Evolutionary conservation across 1,140 invertebrate species (phyloP), one percentile per base, ranked within the genome.

Genomic region (Drosophila teissieri): DNA sequence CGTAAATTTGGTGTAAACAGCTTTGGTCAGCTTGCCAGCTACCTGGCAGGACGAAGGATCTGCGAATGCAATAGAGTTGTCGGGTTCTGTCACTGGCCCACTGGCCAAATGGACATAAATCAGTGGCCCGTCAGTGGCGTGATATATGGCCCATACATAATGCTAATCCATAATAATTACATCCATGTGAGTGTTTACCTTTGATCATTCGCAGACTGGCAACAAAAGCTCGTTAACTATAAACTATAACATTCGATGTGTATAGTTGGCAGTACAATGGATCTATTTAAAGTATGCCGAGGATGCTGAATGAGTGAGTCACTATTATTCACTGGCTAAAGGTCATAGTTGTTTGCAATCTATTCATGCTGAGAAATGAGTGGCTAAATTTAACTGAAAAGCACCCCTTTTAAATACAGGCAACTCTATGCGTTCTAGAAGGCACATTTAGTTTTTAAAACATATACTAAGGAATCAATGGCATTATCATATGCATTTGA

Each of bases 1-100:
- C 82, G 81, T 86, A 74, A 65, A 78, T 86, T 85, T 56, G 54
- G 42, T 85, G 82, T 85, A 85, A 85, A 85, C 78, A 86, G 82
- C 68, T 77, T 78, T 78, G 81, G 81, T 85, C 81, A 80, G 68
- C 65, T 44, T 68, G 40, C 1, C 19, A 19, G 39, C 54, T 52
- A 31, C 61, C 37, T 31, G 51, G 22, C 19, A 14, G 11, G 14
- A 6, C 7, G 27, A 7, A 31, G 27, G 8, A 31, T 8, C 27
- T 8, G 0, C 6, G 27, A 31, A 8, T 11, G 49, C 11, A 73
- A 83, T 83, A 42, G 56, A 83, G 75, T 75, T 75, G 75, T 83
- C 72, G 54, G 49, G n/a, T n/a, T n/a, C n/a, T n/a, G n/a, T n/a
- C n/a, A n/a, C n/a, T 45, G 39, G 19, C 19, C 19, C 22, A 24